Evolutionary conservation across 2,113 vertebrate species (phyloP).

Genomic region (Alectura lathami): DNA sequence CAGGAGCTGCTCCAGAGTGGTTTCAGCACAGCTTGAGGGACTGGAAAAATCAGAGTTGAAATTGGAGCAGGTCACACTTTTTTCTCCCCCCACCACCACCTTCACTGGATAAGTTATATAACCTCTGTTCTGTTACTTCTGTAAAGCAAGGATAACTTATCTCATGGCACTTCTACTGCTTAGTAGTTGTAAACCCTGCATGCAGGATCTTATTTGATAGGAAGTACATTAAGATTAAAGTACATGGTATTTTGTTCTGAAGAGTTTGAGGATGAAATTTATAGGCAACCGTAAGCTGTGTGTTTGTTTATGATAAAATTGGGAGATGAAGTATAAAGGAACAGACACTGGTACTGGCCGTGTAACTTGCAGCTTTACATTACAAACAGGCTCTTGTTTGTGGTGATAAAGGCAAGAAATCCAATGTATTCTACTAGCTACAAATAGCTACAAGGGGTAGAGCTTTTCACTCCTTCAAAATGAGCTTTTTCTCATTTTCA

Average conservation of each 20-base stretch:
- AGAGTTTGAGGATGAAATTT: slow-evolving; percentile 67
- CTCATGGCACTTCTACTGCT: background rate
- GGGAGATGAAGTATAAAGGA: slow-evolving; percentile 58
- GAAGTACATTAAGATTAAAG: slow-evolving; percentile 59
- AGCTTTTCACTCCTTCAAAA: background rate
- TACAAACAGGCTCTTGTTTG: slow-evolving; percentile 61
- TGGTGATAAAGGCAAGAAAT: slow-evolving; percentile 58
- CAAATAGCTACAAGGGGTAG: slow-evolving; percentile 18
- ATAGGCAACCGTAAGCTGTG: slow-evolving; percentile 56
- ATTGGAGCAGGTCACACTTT: background rate
- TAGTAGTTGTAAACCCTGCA: slow-evolving; percentile 23
- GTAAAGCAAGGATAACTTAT: slow-evolving; percentile 60
- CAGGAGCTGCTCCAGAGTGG: background rate
- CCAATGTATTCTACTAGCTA: background rate
- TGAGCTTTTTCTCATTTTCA: slow-evolving; percentile 16
- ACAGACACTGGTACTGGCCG: slow-evolving; percentile 17
- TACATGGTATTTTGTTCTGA: slow-evolving; percentile 45
- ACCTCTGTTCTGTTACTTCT: slow-evolving; percentile 53
- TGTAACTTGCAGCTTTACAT: slow-evolving; percentile 51
- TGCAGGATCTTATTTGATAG: slow-evolving; percentile 63
- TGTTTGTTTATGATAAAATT: slow-evolving; percentile 69
- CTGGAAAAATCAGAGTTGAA: slow-evolving; percentile 55
- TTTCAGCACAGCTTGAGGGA: background rate
- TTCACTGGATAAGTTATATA: slow-evolving; percentile 38
- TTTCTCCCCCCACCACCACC: background rate